Percentiles rank a stretch among this genome's conserved stretches.
Evolutionary conservation across 2,113 vertebrate genomes (phyloP).

Genomic region (Psilopogon haemacephalus): DNA sequence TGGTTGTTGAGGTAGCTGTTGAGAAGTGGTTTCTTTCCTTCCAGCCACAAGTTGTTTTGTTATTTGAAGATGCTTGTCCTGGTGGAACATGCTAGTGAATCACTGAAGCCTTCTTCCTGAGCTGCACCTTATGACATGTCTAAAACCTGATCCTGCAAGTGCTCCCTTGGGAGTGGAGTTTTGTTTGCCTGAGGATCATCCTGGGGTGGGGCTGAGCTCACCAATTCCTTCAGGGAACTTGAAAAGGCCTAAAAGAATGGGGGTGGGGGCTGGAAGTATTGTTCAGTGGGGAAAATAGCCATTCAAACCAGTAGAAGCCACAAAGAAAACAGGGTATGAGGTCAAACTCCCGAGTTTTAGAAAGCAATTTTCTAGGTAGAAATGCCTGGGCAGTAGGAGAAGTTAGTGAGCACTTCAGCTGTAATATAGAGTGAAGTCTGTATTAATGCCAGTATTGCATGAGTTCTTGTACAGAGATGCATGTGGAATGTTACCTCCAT

Average conservation of each 20-base stretch:
- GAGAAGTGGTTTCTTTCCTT: neutral
- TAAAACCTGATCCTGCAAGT: neutral
- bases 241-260: neutral
- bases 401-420: constrained; percentile 60
- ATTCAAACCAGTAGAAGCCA: constrained; percentile 63
- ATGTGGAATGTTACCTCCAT: constrained; percentile 42
- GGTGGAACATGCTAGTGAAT: neutral
- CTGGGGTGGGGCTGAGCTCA: neutral
- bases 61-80: neutral
- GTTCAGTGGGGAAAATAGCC: constrained; percentile 59
- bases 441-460: constrained; percentile 66
- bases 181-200: neutral
- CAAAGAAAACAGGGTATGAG: constrained; percentile 65
- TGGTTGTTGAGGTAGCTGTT: neutral
- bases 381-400: constrained; percentile 57
- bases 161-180: neutral
- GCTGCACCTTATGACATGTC: neutral
- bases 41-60: neutral
- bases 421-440: constrained; percentile 54
- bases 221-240: neutral
- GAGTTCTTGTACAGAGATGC: constrained; percentile 71
- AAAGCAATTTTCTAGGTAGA: constrained; percentile 48
- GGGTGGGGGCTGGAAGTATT: neutral
- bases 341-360: constrained; percentile 50
- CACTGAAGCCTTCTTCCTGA: neutral